These are phyloP conservation scores for Scaptomyza montana DNA, from an alignment of 1,140 invertebrate genomes.

Conservation along the genomic window DNA sequence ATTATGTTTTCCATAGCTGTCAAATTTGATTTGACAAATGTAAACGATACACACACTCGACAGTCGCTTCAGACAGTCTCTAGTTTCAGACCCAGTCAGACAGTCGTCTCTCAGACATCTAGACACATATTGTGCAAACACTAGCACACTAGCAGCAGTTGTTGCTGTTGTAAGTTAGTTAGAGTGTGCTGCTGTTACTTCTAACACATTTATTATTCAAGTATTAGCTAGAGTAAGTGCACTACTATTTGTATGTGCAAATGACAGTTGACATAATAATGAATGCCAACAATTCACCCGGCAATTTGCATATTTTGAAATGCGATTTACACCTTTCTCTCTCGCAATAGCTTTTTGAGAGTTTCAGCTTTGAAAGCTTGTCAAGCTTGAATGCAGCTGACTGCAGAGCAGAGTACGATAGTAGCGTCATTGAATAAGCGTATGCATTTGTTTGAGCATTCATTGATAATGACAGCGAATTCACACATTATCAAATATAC, in stretches of 20 bases:
- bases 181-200: no score
- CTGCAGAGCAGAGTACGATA: no score
- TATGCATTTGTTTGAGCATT: background rate
- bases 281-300: constrained; percentile 12
- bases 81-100: no score
- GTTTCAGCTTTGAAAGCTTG: background rate
- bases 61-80: background rate
- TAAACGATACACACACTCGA: constrained; percentile 65
- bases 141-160: background rate
- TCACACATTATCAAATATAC: constrained; percentile 32
- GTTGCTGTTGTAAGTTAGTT: no score
- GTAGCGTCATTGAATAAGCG: no score
- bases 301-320: constrained; percentile 32
- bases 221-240: background rate
- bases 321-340: constrained; percentile 31
- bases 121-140: constrained; percentile 3
- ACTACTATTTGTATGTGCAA: constrained; percentile 3
- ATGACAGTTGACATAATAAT: constrained; percentile 46
- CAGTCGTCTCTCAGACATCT: background rate
- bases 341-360: background rate
- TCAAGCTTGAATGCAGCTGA: constrained; percentile 21
- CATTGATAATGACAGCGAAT: constrained; percentile 25
- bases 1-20: constrained; percentile 80
- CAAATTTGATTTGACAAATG: constrained; percentile 82
- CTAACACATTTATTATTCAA: constrained; percentile 1